Base-by-base conservation (phyloP, 2,888 invertebrate species). In the Drosophila fungiperda region DNA sequence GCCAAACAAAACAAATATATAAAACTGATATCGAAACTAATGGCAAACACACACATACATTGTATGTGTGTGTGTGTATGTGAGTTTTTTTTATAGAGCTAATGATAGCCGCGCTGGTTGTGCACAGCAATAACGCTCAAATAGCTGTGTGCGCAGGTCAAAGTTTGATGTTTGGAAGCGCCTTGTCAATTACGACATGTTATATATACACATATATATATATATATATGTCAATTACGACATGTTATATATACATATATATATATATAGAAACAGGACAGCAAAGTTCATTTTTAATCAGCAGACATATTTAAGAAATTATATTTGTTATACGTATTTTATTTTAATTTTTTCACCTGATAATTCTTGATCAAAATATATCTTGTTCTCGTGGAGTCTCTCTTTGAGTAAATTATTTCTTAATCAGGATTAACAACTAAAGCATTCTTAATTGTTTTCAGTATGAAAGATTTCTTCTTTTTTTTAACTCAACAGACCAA, bases 11-110 rank as follows among this genome's bases (percentile, higher is more conserved):
- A 80, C 60, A 72, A 69, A 79, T 76, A 82, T 76, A 68, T 69
- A 73, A 82, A 81, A 71, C 73, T 80, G 80, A 81, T 80, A 82
- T 76, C 68, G 60, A 58, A 79, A 68, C 76, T 76, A 82, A 79
- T 76, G 76, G 60, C 59, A 72, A 53, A 62, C 1, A 49, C 42
- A 29, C 12, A 42, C 12, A 52, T 6, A 66, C 6, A 62, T 8
- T 38, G 38, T 4, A 8, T n/a, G 6, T 15, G 15, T n/a, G 6
- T 15, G 15, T 38, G 48, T 49, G 49, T 49, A 9, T 63, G 33
- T 61, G 42, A 48, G 48, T 45, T 52, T 63, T 59, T 59, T 69
- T 73, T 73, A 64, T 61, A 49, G 53, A 63, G 68, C 63, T 63
- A 64, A 67, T 73, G 57, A 50, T 65, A 54, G 48, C 67, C 32